Base-by-base conservation (phyloP, 2,113 vertebrate genomes). In the Leucopsar rothschildi region DNA sequence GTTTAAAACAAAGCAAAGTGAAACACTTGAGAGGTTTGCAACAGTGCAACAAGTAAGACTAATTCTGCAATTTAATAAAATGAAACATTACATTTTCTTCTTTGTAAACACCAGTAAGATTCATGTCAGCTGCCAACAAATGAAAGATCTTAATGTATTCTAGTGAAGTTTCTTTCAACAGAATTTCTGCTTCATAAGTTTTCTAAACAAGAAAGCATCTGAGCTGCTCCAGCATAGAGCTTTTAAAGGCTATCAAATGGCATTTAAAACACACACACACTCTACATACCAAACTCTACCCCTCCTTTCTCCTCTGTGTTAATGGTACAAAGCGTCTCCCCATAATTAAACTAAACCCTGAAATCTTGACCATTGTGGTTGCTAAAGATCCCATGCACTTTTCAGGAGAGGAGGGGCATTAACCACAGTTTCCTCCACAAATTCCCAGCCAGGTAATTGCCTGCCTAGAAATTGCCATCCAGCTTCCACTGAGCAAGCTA, bases 171-270 rank as follows among this genome's bases (percentile, higher is more conserved):
- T 70, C 71, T 93, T 96, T 94, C 92, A 96, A 52, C 42, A 77
- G 59, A 94, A 91, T 65, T 94, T 95, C 91, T 96, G 75, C 90
- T 95, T 77, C 75, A 20, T 86, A 91, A 75, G 47, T 83, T 95
- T 83, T 86, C 85, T 92, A 83, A 93, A 93, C 56, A 93, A 81
- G 40, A 92, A 92, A 93, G 47, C 39, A 57, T 68, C 63, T 87
- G 91, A 89, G 21, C 59, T 78, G 19, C 39, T 86, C 22, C 79
- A 90, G 31, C 52, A 56, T 0, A n/a, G 63, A 83, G 31, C 73
- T 86, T 86, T 85, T 66, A 86, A 84, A 81, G 72, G 60, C 76
- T 93, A 93, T 90, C 83, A 81, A 71, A 94, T 94, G 65, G 86
- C 88, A 72, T 86, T 94, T 88, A 79, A 92, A 71, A 89, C 45